These are phyloP conservation scores for Eremophila alpestris DNA, from an alignment of 2,797 vertebrate genomes.

Conservation along the genomic window DNA sequence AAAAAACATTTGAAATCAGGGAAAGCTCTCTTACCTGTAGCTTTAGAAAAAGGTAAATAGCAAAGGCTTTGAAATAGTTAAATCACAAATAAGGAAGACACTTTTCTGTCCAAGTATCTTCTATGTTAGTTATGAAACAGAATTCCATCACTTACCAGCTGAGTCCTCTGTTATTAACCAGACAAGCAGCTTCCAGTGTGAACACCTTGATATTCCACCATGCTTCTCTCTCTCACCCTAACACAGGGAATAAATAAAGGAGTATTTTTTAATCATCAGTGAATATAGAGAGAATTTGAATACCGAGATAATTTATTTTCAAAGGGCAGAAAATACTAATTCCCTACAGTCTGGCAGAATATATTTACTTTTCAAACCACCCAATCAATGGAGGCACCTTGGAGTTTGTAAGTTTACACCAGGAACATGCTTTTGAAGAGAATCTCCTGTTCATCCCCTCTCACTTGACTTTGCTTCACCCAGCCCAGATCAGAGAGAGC, in stretches of 20 bases:
- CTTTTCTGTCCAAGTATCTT: not conserved
- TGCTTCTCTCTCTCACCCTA: not conserved
- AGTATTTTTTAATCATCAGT: not conserved
- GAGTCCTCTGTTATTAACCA: not conserved
- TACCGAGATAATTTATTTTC: not conserved
- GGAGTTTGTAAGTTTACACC: not conserved
- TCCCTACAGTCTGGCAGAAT: not conserved
- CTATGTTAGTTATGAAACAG: not conserved
- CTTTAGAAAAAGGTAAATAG: not conserved
- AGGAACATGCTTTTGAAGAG: not conserved
- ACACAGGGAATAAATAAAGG: not conserved
- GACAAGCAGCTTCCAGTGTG: not conserved
- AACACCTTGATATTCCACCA: not conserved
- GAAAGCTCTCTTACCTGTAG: not conserved
- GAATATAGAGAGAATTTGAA: not conserved
- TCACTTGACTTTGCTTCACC: not conserved
- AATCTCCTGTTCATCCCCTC: not conserved
- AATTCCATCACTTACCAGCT: not conserved
- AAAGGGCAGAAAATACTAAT: not conserved
- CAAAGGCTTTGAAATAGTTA: not conserved
- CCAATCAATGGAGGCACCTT: not conserved
- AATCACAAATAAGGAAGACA: not conserved
- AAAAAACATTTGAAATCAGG: not conserved
- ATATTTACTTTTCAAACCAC: not conserved
- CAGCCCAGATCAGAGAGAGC: not conserved